Conservation (phyloP, 2,113 vertebrate species). For the Uria lomvia region DNA sequence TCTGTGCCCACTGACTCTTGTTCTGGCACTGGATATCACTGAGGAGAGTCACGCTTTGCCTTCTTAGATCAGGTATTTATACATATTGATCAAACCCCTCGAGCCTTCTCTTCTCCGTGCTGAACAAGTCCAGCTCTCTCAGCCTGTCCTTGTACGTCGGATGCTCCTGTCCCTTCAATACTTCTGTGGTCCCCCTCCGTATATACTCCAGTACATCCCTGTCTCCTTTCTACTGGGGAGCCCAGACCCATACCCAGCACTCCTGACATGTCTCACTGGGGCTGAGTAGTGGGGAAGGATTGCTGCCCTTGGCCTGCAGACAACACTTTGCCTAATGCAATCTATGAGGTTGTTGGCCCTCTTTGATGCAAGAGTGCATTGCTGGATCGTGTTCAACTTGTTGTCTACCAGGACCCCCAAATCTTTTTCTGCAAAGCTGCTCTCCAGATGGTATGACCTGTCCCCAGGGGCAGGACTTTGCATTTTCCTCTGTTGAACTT, state of each 20-base stretch:
- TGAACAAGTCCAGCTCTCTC: neutral
- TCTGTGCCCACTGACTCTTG: neutral
- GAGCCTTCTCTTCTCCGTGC: neutral
- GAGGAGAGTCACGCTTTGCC: neutral
- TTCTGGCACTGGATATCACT: neutral
- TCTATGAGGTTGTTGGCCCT: neutral
- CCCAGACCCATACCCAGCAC: accelerated
- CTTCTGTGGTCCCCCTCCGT: neutral
- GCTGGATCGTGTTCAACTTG: neutral
- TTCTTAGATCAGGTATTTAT: neutral
- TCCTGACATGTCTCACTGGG: neutral
- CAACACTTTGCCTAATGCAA: neutral
- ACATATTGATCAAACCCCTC: neutral
- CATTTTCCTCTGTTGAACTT: neutral
- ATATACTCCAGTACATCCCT: neutral
- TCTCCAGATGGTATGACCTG: neutral
- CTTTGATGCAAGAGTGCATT: neutral
- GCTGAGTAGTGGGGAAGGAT: neutral
- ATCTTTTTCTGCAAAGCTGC: neutral
- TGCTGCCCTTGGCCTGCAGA: neutral
- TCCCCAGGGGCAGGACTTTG: neutral
- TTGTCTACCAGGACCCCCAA: neutral
- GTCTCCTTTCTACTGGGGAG: neutral
- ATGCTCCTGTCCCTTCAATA: neutral
- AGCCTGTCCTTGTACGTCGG: neutral